These are phyloP conservation scores for Heliconius eleuchia DNA, from an alignment of 1,140 invertebrate genomes.

Conservation along the genomic window DNA sequence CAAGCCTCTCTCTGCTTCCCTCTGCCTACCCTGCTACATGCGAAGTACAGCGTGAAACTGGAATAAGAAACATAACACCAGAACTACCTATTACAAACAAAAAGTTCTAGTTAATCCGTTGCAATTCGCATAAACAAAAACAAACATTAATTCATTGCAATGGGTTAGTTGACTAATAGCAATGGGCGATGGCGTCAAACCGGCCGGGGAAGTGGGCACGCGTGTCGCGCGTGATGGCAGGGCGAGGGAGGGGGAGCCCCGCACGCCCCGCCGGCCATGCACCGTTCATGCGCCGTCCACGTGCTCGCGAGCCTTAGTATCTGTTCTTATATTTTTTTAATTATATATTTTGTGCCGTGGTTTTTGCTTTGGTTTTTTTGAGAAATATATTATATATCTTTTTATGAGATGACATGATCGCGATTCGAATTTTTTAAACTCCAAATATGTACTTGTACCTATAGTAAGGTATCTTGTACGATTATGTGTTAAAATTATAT, in stretches of 20 bases:
- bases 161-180: slow-evolving; percentile 13
- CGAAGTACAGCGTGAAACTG: no score
- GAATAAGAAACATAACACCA: no score
- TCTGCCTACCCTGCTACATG: no score
- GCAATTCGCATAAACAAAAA: slow-evolving; percentile 11
- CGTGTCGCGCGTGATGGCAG: slow-evolving; percentile 55
- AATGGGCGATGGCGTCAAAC: slow-evolving; percentile 29
- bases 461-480: no score
- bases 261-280: slow-evolving; percentile 43
- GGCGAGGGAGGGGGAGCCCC: background rate
- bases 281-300: slow-evolving; percentile 64
- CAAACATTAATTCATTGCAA: slow-evolving; percentile 9
- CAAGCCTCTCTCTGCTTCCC: no score
- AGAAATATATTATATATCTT: background rate
- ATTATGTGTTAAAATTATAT: no score
- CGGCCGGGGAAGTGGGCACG: slow-evolving; percentile 46
- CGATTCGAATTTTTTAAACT: no score
- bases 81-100: no score
- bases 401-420: no score
- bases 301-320: slow-evolving; percentile 63
- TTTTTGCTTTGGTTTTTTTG: background rate
- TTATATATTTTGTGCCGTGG: background rate
- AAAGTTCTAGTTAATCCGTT: background rate
- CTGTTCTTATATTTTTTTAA: slow-evolving; percentile 32
- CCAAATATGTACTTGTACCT: no score